phyloP scores from a whole-genome alignment of 2,113 vertebrate species.

The Pyxicephalus adspersus region DNA sequence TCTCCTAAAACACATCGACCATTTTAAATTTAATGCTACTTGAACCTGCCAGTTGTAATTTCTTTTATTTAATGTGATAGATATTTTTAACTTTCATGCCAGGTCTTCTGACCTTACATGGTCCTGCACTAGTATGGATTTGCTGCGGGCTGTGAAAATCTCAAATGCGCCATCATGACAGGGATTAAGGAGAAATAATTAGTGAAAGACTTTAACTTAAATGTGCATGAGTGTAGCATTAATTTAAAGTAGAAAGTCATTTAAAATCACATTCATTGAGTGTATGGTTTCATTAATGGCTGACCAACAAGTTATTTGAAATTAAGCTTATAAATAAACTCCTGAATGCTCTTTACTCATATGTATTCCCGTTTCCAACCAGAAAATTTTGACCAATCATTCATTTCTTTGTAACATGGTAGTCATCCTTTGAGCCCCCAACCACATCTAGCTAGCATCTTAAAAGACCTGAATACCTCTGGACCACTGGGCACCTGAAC shows the following conservation, averaged over 20 bases:
- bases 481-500: too few species aligned
- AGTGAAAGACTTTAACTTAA: neutral
- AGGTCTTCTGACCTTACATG: constrained; percentile 1
- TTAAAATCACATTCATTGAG: too few species aligned
- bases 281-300: too few species aligned
- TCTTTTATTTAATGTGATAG: neutral
- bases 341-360: too few species aligned
- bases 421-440: too few species aligned
- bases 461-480: too few species aligned
- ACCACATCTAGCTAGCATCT: too few species aligned
- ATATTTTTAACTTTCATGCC: constrained; percentile 14
- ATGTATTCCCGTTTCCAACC: too few species aligned
- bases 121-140: neutral
- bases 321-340: too few species aligned
- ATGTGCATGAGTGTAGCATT: neutral
- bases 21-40: constrained; percentile 27
- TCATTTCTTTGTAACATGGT: too few species aligned
- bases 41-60: constrained; percentile 17
- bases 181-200: neutral
- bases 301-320: too few species aligned
- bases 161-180: neutral
- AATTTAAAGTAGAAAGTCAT: neutral
- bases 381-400: too few species aligned
- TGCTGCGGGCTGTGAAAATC: neutral
- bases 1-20: constrained; percentile 22